phyloP scores from a whole-genome alignment of 2,797 vertebrate species.

The Megaceryle alcyon region DNA sequence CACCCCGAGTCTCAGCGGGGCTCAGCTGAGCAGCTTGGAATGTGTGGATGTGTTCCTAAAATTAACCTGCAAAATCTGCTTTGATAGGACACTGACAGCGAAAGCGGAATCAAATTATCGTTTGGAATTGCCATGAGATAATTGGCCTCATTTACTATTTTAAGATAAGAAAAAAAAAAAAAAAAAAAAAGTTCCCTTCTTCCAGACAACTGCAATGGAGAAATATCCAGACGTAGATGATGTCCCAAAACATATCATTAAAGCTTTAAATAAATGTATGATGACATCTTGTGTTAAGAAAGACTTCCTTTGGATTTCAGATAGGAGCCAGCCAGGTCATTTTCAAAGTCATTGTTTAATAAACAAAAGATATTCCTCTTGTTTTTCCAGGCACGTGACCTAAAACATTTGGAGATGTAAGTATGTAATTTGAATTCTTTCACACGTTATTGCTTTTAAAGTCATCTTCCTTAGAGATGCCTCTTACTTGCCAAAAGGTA shows the following conservation, averaged over 20 bases:
- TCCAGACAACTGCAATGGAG: slow-evolving; percentile 28
- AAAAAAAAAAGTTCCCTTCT: not conserved
- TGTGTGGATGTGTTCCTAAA: not conserved
- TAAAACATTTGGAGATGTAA: not conserved
- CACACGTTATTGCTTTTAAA: not conserved
- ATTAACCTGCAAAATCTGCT: not conserved
- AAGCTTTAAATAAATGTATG: slow-evolving; percentile 55
- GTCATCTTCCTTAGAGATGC: not conserved
- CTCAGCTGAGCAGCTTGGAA: not conserved
- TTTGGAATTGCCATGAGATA: slow-evolving; percentile 44
- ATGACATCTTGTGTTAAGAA: not conserved
- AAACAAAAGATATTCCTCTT: not conserved
- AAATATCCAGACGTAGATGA: not conserved
- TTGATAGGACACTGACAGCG: not conserved
- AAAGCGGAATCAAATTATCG: not conserved
- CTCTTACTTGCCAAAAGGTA: slow-evolving; percentile 3
- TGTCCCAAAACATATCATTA: slow-evolving; percentile 54
- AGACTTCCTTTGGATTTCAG: slow-evolving; percentile 1
- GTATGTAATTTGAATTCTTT: slow-evolving; percentile 12
- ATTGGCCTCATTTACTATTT: slow-evolving; percentile 67
- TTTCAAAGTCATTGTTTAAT: slow-evolving; percentile 23
- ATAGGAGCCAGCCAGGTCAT: not conserved
- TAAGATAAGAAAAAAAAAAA: not conserved
- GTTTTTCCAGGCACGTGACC: not conserved
- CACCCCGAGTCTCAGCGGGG: not conserved